Percentiles rank a stretch among this genome's conserved stretches.
phyloP scores from a whole-genome alignment of 2,113 vertebrate species.

The Phyllostomus hastatus region DNA sequence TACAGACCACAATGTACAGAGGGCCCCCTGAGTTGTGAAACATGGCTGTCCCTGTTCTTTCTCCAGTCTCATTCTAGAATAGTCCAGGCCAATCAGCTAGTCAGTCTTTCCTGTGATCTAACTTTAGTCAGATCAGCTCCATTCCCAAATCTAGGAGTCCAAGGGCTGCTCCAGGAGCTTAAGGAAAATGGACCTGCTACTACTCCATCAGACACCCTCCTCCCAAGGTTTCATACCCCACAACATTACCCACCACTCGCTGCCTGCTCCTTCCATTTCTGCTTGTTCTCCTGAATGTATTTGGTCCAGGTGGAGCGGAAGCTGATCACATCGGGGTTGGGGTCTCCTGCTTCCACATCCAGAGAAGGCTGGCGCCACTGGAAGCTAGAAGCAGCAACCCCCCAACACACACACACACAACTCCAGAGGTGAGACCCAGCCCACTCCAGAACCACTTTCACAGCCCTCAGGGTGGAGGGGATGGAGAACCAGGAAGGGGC shows the following conservation, averaged over 20 bases:
- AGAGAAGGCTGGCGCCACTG: conserved; percentile 92
- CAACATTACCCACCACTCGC: conserved; percentile 83
- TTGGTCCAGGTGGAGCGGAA: conserved; percentile 93
- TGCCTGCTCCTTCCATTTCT: conserved; percentile 93
- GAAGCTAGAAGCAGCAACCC: conserved; percentile 76
- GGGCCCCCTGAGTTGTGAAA: not conserved
- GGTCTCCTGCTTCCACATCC: conserved; percentile 89
- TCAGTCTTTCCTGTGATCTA: not conserved
- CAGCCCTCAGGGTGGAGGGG: not conserved
- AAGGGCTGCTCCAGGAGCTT: not conserved
- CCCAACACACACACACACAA: not conserved
- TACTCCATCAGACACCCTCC: not conserved
- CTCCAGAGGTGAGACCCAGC: conserved; percentile 2
- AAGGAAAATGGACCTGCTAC: not conserved
- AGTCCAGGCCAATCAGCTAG: not conserved
- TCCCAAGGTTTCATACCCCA: accelerated
- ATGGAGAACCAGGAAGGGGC: not conserved
- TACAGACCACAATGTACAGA: not conserved
- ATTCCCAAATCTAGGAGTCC: not conserved
- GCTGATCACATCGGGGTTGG: conserved; percentile 90
- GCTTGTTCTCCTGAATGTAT: conserved; percentile 95
- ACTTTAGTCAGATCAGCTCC: not conserved
- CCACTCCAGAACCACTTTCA: not conserved
- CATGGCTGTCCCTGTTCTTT: not conserved
- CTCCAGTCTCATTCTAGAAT: not conserved